phyloP scores from a whole-genome alignment of 2,888 invertebrate species.

The Embidobia sp. region DNA sequence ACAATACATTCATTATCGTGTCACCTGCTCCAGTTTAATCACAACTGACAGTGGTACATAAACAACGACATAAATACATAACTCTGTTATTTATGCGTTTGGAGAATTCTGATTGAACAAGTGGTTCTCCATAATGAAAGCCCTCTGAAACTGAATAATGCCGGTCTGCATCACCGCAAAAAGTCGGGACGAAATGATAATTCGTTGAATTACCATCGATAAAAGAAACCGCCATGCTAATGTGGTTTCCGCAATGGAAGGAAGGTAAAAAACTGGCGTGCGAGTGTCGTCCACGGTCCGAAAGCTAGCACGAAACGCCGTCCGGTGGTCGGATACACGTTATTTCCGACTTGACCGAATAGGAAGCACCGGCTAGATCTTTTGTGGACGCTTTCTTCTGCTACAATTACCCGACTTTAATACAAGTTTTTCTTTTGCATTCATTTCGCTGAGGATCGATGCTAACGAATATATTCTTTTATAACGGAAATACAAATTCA shows the following conservation, averaged over 20 bases:
- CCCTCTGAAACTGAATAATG: too few relatives aligned
- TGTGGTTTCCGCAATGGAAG: constrained; percentile 38
- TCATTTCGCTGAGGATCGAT: too few relatives aligned
- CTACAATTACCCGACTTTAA: constrained; percentile 30
- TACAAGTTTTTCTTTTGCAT: constrained; percentile 3
- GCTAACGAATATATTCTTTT: too few relatives aligned
- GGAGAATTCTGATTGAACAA: constrained; percentile 3
- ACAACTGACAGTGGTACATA: constrained; percentile 3
- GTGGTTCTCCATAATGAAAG: too few relatives aligned
- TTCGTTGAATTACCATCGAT: constrained; percentile 15
- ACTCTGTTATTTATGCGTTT: constrained; percentile 4
- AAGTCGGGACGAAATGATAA: neutral
- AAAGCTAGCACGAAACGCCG: constrained; percentile 55
- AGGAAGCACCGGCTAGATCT: constrained; percentile 34
- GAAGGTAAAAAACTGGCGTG: constrained; percentile 21
- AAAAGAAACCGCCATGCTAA: constrained; percentile 44
- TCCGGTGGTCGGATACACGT: constrained; percentile 57
- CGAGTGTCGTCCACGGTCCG: constrained; percentile 39
- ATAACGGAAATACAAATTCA: too few relatives aligned
- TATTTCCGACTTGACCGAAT: constrained; percentile 58
- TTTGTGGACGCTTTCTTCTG: constrained; percentile 32
- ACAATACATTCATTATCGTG: constrained; percentile 11
- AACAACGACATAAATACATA: constrained; percentile 2
- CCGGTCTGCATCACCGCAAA: too few relatives aligned
- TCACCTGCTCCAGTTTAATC: neutral